Conservation (phyloP, 2,797 vertebrate species). For the Saxicola maurus region DNA sequence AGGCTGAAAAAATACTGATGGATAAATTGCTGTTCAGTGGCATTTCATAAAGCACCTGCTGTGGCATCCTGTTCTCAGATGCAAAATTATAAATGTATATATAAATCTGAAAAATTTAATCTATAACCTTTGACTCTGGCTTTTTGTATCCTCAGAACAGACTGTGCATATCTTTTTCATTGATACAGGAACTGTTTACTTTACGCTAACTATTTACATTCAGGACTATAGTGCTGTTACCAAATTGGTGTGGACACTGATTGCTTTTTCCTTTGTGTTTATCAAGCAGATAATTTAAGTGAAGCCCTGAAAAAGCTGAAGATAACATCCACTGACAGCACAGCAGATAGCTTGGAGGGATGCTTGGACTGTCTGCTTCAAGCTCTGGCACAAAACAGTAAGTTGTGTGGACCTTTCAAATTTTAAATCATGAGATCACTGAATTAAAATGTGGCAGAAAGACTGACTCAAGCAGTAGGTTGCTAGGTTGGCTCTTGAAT, state of each 20-base stretch:
- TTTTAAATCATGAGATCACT: background rate
- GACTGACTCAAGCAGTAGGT: background rate
- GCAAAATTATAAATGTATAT: background rate
- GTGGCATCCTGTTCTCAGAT: background rate
- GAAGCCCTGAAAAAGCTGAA: constrained; percentile 94
- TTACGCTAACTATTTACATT: background rate
- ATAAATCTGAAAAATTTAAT: background rate
- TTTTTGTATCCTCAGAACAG: background rate
- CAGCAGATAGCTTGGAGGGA: constrained; percentile 86
- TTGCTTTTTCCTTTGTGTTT: constrained; percentile 42
- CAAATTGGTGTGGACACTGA: background rate
- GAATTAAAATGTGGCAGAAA: constrained; percentile 6
- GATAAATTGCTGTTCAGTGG: constrained; percentile 6
- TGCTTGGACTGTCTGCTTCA: constrained; percentile 94
- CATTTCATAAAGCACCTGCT: constrained; percentile 1
- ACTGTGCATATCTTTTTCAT: background rate
- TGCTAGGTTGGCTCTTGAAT: background rate
- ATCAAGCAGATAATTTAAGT: constrained; percentile 86
- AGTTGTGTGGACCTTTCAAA: constrained; percentile 65
- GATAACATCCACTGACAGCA: constrained; percentile 83
- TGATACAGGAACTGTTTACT: background rate
- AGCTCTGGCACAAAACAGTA: constrained; percentile 91
- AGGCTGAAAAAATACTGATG: background rate
- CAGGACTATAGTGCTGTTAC: background rate
- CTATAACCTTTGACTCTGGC: background rate